Evolutionary conservation across 2,888 invertebrate species (phyloP), one percentile per base, ranked within the genome.

Genomic region (Geophilus truncorum): DNA sequence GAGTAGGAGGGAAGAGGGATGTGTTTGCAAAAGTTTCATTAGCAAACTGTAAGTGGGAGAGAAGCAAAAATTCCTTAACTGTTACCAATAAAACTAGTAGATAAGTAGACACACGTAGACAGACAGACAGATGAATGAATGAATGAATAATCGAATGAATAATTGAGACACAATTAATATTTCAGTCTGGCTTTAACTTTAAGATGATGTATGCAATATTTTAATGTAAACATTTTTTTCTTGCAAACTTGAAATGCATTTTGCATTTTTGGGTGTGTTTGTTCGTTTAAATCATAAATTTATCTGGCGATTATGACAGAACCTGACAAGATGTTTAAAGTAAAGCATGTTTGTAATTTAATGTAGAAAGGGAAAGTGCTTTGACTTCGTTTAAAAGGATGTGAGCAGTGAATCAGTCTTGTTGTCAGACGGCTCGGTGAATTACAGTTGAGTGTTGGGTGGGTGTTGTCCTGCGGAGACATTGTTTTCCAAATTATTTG

Each of bases 401-500:
- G 70, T 70, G 70, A 70, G 70, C 70, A 70, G 70, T 70, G 70
- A 70, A 70, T 70, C 70, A 70, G 70, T 70, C 70, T 70, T 70
- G 70, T 70, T 70, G 70, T 70, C 70, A 70, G 70, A 70, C 28
- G 23, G 12, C 28, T 70, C 70, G 25, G 70, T 70, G 70, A 70
- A 70, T 70, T 70, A 70, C 70, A 70, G 70, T 70, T 70, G 70
- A 70, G 70, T 70, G 70, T 70, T 70, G 70, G 70, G 70, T 70
- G 70, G 70, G 70, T 70, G 70, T 70, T 70, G 70, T 70, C 70
- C 70, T 32, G 34, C 36, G 78, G 45, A 45, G 40, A 45, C 78
- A 78, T 78, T 78, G 78, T 78, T 78, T 70, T 78, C 78, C 78
- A 45, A 78, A 78, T 78, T 78, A 78, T 78, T 36, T 45, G 78